Evolutionary conservation across 1,140 invertebrate species (phyloP), one percentile per base, ranked within the genome.

Genomic region (Bombus breviceps): DNA sequence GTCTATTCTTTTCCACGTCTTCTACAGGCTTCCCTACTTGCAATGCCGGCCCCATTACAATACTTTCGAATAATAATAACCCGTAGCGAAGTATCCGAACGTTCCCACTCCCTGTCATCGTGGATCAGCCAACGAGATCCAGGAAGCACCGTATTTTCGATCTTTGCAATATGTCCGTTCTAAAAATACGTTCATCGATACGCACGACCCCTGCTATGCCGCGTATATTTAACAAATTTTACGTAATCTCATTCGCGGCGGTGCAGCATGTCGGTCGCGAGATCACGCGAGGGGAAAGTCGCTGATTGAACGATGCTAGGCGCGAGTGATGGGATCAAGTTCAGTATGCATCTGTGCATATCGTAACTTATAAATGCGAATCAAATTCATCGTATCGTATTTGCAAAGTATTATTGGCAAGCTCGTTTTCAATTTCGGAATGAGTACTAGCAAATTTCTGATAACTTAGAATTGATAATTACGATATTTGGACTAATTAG

Each of bases 151-250:
- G 47, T 28, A 12, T 53, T 41, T 13, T 34, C 37, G 68, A 81
- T 72, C 79, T 22, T 59, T 41, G 34, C 47, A 37, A 59, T 18
- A 59, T 15, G 47, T 59, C 53, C 28, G 28, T 41, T 73, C 41
- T 59, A 81, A 81, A 41, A 73, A 73, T 73, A 81, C 28, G 4
- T 3, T 8, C 32, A 53, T 69, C 32, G 41, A 53, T 68, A 66
- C 59, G 10, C 68, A 15, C 39, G 32, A 22, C 32, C 25, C 41
- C 32, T 34, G 9, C 39, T 25, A 37, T 5, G 3, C 3, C 1
- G 32, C 64, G n/a, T 69, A 41, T 32, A 22, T 59, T 73, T 59
- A 81, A 73, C 53, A n/a, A 81, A 43, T 62, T 62, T 81, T 81
- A 74, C 69, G 69, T 81, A 81, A 81, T 47, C 37, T 15, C 15